phyloP scores from a whole-genome alignment of 2,797 vertebrate species.

The Enoplosus armatus region DNA sequence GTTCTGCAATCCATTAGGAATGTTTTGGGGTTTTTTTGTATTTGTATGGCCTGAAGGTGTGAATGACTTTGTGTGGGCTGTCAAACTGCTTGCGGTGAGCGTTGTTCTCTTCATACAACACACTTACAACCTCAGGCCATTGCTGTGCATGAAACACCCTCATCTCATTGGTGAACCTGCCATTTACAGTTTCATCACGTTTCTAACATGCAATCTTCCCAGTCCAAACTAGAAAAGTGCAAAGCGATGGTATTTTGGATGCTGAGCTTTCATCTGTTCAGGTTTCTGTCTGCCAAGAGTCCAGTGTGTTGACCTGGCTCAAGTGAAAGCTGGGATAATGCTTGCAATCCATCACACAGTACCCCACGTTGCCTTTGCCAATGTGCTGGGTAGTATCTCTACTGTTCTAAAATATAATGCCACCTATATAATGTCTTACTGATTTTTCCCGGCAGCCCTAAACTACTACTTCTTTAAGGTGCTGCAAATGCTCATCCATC shows the following conservation, averaged over 20 bases:
- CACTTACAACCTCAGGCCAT: constrained; percentile 29
- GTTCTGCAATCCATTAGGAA: constrained; percentile 28
- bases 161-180: constrained; percentile 13
- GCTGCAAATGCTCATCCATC: constrained; percentile 26
- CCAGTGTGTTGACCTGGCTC: constrained; percentile 34
- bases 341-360: constrained; percentile 25
- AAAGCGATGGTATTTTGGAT: constrained; percentile 24
- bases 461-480: constrained; percentile 22
- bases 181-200: constrained; percentile 18
- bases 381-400: not conserved
- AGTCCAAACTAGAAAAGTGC: constrained; percentile 31
- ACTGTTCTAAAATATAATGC: constrained; percentile 19
- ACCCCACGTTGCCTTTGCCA: too few species aligned
- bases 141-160: constrained; percentile 13
- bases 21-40: constrained; percentile 15
- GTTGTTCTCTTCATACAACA: constrained; percentile 27
- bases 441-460: constrained; percentile 7
- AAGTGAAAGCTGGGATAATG: constrained; percentile 40
- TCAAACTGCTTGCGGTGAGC: constrained; percentile 35
- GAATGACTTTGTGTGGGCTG: constrained; percentile 60
- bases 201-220: constrained; percentile 20
- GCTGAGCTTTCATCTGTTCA: constrained; percentile 28
- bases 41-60: constrained; percentile 34
- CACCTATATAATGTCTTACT: constrained; percentile 5
- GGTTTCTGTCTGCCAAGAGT: constrained; percentile 27